These are phyloP conservation scores for Paraescarpia echinospica DNA, from an alignment of 1,140 invertebrate genomes.

Conservation along the genomic window DNA sequence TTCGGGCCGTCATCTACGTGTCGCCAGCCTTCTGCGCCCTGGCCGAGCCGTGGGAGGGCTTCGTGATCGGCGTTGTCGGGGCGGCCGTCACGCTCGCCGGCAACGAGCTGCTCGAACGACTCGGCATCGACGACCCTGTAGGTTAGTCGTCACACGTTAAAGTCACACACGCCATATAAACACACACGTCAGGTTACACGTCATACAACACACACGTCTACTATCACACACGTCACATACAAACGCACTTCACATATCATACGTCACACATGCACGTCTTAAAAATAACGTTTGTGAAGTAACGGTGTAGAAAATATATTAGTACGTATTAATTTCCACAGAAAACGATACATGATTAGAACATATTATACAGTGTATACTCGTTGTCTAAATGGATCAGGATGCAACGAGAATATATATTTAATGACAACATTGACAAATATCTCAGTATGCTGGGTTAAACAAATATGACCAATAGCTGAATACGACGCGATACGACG, in stretches of 20 bases:
- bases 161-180: not conserved
- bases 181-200: not conserved
- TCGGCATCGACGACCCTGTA: conserved; percentile 56
- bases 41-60: conserved; percentile 43
- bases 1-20: not conserved
- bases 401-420: too few relatives aligned
- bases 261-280: not conserved
- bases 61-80: conserved; percentile 52
- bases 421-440: too few relatives aligned
- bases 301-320: not conserved
- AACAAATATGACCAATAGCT: not conserved
- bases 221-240: not conserved
- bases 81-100: conserved; percentile 39
- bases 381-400: too few relatives aligned
- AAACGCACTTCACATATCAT: not conserved
- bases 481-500: too few relatives aligned
- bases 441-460: too few relatives aligned
- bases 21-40: conserved; percentile 42
- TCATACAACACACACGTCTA: not conserved
- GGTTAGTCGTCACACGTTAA: conserved; percentile 36
- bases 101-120: conserved; percentile 48
- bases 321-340: too few relatives aligned
- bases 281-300: not conserved
- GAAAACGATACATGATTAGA: too few relatives aligned
- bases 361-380: too few relatives aligned